Percentiles rank a stretch among this genome's conserved stretches.
These are phyloP conservation scores for Chaetodon trifascialis DNA, from an alignment of 2,113 vertebrate genomes.

Conservation along the genomic window DNA sequence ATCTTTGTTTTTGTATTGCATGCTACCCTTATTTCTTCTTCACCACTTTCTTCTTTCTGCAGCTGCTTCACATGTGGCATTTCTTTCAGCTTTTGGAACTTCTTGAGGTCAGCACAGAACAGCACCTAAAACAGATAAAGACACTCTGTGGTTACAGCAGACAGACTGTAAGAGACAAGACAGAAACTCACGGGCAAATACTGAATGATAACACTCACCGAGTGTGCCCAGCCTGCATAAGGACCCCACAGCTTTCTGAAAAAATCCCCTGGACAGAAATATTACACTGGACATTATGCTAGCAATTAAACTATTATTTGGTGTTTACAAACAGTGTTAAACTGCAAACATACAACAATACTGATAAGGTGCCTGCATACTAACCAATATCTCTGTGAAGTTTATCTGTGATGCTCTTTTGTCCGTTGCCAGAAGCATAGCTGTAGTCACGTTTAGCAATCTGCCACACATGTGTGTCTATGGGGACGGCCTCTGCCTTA, in stretches of 20 bases:
- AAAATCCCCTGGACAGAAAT: slow-evolving; percentile 87
- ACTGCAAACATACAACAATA: background rate
- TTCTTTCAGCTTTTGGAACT: slow-evolving; percentile 83
- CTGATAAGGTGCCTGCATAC: slow-evolving; percentile 38
- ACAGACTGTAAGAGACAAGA: background rate
- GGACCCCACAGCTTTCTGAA: slow-evolving; percentile 93
- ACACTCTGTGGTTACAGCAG: background rate
- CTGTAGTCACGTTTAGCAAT: slow-evolving; percentile 91
- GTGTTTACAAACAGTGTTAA: background rate
- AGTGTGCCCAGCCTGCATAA: slow-evolving; percentile 94
- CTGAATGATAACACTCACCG: slow-evolving; percentile 85
- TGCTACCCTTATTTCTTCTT: slow-evolving; percentile 4
- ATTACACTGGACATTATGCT: background rate
- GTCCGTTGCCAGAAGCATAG: slow-evolving; percentile 62
- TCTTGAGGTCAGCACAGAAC: slow-evolving; percentile 92
- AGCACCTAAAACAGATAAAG: slow-evolving; percentile 84
- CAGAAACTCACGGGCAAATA: background rate
- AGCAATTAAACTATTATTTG: background rate
- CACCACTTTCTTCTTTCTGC: slow-evolving; percentile 54
- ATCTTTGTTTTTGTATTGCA: slow-evolving; percentile 35
- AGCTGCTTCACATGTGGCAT: slow-evolving; percentile 25
- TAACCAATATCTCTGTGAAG: slow-evolving; percentile 91
- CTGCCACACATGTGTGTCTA: slow-evolving; percentile 96
- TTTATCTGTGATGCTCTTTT: slow-evolving; percentile 87
- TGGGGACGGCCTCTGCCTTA: slow-evolving; percentile 91